Evolutionary conservation across 2,797 vertebrate genomes (phyloP).

Genomic region (Microhierax caerulescens): DNA sequence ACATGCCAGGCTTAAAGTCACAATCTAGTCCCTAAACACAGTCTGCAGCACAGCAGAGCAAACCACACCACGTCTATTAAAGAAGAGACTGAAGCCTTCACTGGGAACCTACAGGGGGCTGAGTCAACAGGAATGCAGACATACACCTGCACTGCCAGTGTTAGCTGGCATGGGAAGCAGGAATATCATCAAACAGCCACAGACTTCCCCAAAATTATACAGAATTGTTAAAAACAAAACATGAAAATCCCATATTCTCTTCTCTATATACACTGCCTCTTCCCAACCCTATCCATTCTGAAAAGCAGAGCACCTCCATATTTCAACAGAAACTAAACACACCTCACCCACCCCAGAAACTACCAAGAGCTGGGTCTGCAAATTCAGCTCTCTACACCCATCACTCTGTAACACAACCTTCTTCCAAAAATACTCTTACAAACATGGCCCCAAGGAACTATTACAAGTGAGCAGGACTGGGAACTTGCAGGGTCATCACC

Average conservation of each 20-base stretch:
- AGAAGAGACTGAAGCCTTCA: neutral
- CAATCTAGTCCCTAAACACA: neutral
- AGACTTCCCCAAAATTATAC: neutral
- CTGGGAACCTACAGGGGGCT: neutral
- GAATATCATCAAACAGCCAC: neutral
- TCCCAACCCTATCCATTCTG: neutral
- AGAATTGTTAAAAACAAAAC: neutral
- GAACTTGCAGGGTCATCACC: neutral
- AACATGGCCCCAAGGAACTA: neutral
- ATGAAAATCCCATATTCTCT: neutral
- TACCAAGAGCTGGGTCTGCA: neutral
- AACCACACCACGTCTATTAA: constrained; percentile 24
- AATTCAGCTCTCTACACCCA: neutral
- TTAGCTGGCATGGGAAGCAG: neutral
- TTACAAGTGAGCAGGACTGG: neutral
- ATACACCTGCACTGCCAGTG: neutral
- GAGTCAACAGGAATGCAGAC: constrained; percentile 5
- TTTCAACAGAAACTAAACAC: neutral
- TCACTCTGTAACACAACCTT: neutral
- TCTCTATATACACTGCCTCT: neutral
- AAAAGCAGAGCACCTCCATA: neutral
- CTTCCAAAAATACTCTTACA: neutral
- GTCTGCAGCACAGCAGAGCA: neutral
- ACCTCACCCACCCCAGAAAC: neutral
- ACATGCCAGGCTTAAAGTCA: neutral